phyloP scores from a whole-genome alignment of 2,797 vertebrate genomes.

The Coendou prehensilis region DNA sequence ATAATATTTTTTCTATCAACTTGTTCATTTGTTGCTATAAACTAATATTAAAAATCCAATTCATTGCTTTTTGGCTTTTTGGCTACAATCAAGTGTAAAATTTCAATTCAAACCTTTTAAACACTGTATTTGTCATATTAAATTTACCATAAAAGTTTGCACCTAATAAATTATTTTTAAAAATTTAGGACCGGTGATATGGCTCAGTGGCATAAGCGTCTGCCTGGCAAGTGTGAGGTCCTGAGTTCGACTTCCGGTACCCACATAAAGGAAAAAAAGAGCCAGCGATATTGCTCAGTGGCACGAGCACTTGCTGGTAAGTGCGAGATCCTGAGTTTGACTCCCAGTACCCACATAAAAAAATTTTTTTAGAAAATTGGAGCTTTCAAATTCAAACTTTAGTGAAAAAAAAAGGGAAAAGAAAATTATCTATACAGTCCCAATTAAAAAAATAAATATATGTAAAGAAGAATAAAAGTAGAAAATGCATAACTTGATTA shows the following conservation, averaged over 20 bases:
- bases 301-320: no score
- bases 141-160: slow-evolving; percentile 16
- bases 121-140: not conserved
- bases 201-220: no score
- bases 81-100: not conserved
- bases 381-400: not conserved
- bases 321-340: no score
- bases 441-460: slow-evolving; percentile 21
- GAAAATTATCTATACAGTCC: not conserved
- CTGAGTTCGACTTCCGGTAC: no score
- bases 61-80: not conserved
- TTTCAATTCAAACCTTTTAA: not conserved
- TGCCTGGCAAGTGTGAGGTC: no score
- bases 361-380: not conserved
- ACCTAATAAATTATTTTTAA: not conserved
- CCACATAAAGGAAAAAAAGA: no score
- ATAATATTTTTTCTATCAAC: not conserved
- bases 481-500: not conserved
- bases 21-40: slow-evolving; percentile 14
- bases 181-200: not conserved
- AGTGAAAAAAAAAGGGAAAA: slow-evolving; percentile 43
- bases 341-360: no score
- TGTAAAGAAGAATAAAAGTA: slow-evolving; percentile 4
- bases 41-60: slow-evolving; percentile 9
- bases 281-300: no score